Conservation (phyloP, 2,113 vertebrate species). For the Pungitius pungitius region DNA sequence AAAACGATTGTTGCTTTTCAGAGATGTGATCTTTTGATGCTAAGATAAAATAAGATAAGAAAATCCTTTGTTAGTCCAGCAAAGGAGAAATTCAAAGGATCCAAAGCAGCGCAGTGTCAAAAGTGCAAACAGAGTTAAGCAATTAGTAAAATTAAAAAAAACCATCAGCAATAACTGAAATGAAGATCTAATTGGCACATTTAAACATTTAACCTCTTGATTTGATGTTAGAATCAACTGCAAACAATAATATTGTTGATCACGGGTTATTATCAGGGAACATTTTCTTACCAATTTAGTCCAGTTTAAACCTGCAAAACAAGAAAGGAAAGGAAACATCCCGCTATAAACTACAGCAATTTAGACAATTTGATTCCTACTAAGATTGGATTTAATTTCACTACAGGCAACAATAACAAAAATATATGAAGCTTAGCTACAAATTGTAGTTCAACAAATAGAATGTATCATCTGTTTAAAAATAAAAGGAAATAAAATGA, state of each 20-base stretch:
- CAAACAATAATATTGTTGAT: not conserved
- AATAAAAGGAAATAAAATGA: not conserved
- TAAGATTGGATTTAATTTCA: not conserved
- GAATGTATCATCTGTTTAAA: not conserved
- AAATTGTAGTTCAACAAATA: not conserved
- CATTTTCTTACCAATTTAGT: not conserved
- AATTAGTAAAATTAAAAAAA: too few species aligned
- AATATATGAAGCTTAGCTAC: not conserved
- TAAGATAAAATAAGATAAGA: not conserved
- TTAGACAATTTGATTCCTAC: not conserved
- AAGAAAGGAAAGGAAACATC: not conserved
- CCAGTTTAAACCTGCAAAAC: not conserved
- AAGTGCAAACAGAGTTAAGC: too few species aligned
- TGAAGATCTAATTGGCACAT: not conserved
- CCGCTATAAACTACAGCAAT: not conserved
- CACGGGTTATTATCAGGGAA: not conserved
- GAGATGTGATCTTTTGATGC: not conserved
- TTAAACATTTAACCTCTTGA: not conserved
- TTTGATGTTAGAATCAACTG: not conserved
- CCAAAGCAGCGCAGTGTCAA: too few species aligned
- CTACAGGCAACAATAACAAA: not conserved
- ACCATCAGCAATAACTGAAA: not conserved
- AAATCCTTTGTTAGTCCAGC: too few species aligned
- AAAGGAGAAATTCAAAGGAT: too few species aligned
- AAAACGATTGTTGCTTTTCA: not conserved